Evolutionary conservation across 2,113 vertebrate genomes (phyloP).

Genomic region (Bubo bubo): DNA sequence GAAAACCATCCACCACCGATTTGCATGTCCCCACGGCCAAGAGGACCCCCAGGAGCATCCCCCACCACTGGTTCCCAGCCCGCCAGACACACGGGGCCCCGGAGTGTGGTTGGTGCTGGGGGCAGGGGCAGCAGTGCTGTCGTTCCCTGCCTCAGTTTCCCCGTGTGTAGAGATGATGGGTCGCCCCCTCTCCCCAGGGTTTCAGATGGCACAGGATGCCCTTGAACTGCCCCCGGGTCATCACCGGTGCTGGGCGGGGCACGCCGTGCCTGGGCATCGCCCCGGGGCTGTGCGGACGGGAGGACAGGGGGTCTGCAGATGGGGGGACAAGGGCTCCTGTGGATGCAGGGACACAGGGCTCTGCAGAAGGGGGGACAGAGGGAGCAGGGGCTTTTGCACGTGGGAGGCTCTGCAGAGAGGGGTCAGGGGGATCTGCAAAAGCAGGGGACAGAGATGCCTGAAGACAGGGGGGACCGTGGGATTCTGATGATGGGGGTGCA

Average conservation of each 20-base stretch:
- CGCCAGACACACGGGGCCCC: fast-evolving
- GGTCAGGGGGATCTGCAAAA: neutral
- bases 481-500: neutral
- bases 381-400: no score
- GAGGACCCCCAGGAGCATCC: neutral
- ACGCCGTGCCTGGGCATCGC: neutral
- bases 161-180: neutral
- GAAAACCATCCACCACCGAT: fast-evolving
- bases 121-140: neutral
- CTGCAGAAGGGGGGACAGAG: neutral
- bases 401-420: neutral
- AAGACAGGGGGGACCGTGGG: neutral
- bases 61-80: neutral
- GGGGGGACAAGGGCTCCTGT: neutral
- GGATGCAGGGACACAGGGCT: neutral
- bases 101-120: fast-evolving
- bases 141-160: neutral
- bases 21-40: fast-evolving
- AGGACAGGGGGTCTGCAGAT: neutral
- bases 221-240: neutral
- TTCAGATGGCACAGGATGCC: neutral
- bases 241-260: fast-evolving
- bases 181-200: fast-evolving
- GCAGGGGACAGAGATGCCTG: no score
- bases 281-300: neutral